phyloP scores from a whole-genome alignment of 2,797 vertebrate species.

The Zalophus californianus region DNA sequence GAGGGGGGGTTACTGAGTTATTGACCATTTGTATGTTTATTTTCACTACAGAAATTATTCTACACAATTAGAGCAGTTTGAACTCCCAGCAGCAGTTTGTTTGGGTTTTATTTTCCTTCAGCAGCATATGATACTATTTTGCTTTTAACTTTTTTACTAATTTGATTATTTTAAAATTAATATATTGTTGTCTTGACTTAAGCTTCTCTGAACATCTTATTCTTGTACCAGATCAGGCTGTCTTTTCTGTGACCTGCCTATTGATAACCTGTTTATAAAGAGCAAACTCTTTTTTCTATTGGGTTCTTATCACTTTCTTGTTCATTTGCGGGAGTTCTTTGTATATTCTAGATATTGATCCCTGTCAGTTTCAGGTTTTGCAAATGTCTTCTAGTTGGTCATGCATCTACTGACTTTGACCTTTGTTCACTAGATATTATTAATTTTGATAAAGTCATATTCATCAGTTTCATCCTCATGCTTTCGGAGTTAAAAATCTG shows the following conservation, averaged over 20 bases:
- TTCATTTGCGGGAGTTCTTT: not conserved
- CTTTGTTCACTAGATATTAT: not conserved
- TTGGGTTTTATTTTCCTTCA: not conserved
- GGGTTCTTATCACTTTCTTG: not conserved
- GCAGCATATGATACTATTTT: not conserved
- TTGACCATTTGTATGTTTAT: not conserved
- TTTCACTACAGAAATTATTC: constrained; percentile 2
- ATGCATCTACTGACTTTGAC: not conserved
- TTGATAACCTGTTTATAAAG: not conserved
- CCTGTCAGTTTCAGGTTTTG: not conserved
- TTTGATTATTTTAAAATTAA: not conserved
- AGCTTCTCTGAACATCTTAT: not conserved
- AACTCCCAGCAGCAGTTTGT: not conserved
- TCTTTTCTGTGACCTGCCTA: not conserved
- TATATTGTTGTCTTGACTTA: not conserved
- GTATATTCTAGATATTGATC: not conserved
- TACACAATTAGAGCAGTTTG: not conserved
- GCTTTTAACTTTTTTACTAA: not conserved
- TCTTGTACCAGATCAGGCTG: not conserved
- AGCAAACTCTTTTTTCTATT: not conserved
- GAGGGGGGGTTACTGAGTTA: not conserved
- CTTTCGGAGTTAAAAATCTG: not conserved
- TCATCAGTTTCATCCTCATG: not conserved
- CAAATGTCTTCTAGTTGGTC: not conserved
- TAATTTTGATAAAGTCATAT: constrained; percentile 22